phyloP scores from a whole-genome alignment of 1,140 invertebrate genomes.

The Orius insidiosus region DNA sequence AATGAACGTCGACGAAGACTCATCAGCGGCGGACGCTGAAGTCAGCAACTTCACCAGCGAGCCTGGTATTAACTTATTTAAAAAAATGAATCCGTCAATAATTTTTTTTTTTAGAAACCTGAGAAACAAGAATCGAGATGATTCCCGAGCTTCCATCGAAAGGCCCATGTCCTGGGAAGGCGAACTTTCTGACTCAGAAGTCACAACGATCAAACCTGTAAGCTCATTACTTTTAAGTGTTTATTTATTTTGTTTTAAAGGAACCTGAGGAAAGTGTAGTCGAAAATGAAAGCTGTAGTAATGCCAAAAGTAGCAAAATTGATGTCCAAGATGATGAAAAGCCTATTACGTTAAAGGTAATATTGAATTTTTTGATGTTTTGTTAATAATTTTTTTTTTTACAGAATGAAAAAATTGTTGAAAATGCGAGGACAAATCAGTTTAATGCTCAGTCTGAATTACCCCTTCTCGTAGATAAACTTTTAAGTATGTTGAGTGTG shows the following conservation, averaged over 20 bases:
- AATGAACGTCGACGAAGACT: conserved; percentile 25
- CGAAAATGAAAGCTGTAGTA: conserved; percentile 11
- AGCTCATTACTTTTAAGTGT: not conserved
- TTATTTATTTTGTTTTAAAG: conserved; percentile 4
- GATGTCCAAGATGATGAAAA: conserved; percentile 5
- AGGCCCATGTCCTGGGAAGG: conserved; percentile 85
- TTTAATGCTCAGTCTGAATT: conserved; percentile 27
- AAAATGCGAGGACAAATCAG: conserved; percentile 21
- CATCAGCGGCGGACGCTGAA: conserved; percentile 34
- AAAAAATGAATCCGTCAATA: not conserved
- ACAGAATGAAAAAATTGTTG: conserved; percentile 21
- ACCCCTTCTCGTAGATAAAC: conserved; percentile 39
- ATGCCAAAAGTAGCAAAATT: conserved; percentile 6
- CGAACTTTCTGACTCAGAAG: conserved; percentile 60
- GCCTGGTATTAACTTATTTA: conserved; percentile 3
- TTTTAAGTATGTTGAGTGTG: conserved; percentile 28
- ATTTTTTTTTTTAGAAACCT: conserved; percentile 23
- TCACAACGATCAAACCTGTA: conserved; percentile 29
- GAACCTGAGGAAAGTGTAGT: conserved; percentile 11
- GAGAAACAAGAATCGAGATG: conserved; percentile 30
- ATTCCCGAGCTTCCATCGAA: conserved; percentile 27
- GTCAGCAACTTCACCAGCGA: conserved; percentile 34
- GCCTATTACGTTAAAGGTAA: conserved; percentile 8
- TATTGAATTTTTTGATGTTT: not conserved
- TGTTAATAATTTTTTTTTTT: conserved; percentile 10